phyloP scores from a whole-genome alignment of 2,797 vertebrate species.

The Macrochelys suwanniensis region DNA sequence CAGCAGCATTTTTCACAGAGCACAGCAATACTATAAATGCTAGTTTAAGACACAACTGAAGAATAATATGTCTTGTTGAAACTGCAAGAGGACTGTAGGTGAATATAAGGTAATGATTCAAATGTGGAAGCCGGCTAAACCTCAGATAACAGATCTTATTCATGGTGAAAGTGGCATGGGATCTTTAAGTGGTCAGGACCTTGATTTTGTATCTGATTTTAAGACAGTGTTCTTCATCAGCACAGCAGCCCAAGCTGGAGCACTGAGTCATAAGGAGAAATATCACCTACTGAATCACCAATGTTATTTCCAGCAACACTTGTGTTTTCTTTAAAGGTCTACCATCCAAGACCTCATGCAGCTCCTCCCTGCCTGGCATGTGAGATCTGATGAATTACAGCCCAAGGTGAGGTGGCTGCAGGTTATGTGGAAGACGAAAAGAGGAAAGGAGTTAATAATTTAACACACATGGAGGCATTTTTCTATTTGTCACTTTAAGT shows the following conservation, averaged over 20 bases:
- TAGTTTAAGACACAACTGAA: background rate
- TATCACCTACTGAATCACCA: background rate
- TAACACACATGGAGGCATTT: background rate
- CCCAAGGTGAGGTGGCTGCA: background rate
- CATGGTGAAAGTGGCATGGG: background rate
- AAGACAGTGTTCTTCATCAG: conserved; percentile 23
- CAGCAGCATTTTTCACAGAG: background rate
- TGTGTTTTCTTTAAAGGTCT: background rate
- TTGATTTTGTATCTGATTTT: conserved; percentile 31
- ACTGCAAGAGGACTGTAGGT: background rate
- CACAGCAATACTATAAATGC: background rate
- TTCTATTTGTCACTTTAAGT: background rate
- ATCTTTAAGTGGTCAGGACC: conserved; percentile 26
- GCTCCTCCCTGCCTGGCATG: background rate
- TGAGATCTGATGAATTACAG: background rate
- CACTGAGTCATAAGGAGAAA: background rate
- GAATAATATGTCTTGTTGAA: background rate
- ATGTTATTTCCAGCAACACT: background rate
- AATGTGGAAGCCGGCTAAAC: background rate
- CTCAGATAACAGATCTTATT: background rate
- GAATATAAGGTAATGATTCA: background rate
- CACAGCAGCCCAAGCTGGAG: background rate
- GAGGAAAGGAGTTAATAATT: background rate
- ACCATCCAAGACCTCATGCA: background rate
- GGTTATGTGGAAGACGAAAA: background rate